Evolutionary conservation across 2,113 vertebrate genomes (phyloP), one percentile per base, ranked within the genome.

Genomic region (Empidonax traillii): DNA sequence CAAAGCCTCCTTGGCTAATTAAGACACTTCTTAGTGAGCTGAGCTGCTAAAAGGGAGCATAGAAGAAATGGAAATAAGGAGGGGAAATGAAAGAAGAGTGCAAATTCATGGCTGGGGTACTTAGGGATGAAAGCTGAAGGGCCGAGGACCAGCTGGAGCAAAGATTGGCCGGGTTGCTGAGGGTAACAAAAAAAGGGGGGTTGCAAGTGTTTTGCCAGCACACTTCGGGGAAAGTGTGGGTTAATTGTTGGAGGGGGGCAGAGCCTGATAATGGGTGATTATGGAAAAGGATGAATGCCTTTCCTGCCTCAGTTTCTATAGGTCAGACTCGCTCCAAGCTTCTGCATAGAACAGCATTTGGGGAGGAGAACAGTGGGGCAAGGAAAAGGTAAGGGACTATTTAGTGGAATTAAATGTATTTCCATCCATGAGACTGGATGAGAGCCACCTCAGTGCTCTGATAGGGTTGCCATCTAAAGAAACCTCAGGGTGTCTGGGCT

Each of bases 1-100:
- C 94, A 94, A 96, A 97, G 92, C 92, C 82, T 51, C 49, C 94
- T 90, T 58, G 71, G 75, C 85, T 97, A 96, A 96, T 97, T 95
- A 95, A 94, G 92, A 93, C 19, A 41, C 90, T 95, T 81, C 81
- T 91, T 90, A 91, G 74, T 2, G 58, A 97, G 52, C 44, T 6
- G 67, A 83, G 88, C 88, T 83, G 53, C n/a, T 93, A 88, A 95
- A 96, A 95, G 67, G 78, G 71, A 93, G 69, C 85, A 90, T 65
- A 93, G 24, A 97, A 94, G 83, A 91, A 96, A 96, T 96, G 95
- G 92, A 95, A 97, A 97, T 96, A 82, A 95, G 85, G 95, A 78
- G 58, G 56, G 41, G 44, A 90, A 90, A 73, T 94, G 87, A 95
- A 95, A 93, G 92, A 78, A 14, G 67, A 69, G 88, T 33, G 46